Conservation (phyloP, 1,140 invertebrate species). For the Diploscapter pachys region DNA sequence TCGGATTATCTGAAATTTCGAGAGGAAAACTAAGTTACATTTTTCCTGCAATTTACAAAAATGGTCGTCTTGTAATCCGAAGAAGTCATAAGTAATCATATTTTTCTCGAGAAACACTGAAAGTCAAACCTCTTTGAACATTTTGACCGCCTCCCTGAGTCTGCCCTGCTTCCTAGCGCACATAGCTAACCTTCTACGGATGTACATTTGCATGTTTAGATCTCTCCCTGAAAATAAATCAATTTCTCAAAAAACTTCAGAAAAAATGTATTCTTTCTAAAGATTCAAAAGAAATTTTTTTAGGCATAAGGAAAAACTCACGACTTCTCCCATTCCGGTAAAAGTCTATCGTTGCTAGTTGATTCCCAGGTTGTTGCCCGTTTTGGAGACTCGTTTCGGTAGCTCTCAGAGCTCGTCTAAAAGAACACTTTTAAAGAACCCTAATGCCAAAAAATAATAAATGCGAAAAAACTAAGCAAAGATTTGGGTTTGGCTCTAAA, state of each 20-base stretch:
- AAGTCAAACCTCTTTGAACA: constrained; percentile 79
- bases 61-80: background rate
- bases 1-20: constrained; percentile 74
- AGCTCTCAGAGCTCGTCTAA: constrained; percentile 80
- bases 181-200: constrained; percentile 89
- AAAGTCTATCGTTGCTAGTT: constrained; percentile 66
- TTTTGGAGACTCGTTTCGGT: constrained; percentile 76
- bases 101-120: background rate
- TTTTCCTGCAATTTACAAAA: too few relatives aligned
- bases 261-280: background rate
- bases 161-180: constrained; percentile 88
- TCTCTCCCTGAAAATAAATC: constrained; percentile 68
- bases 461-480: too few relatives aligned
- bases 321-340: constrained; percentile 61
- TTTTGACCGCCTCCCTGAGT: constrained; percentile 89
- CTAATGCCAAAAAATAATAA: too few relatives aligned
- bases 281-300: constrained; percentile 44
- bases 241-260: constrained; percentile 14
- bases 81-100: background rate
- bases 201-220: constrained; percentile 90
- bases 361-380: constrained; percentile 58
- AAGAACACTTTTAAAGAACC: constrained; percentile 60
- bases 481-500: too few relatives aligned
- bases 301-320: background rate
- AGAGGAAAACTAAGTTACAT: constrained; percentile 12